Base-by-base conservation (phyloP, 2,113 vertebrate genomes). In the Clarias gariepinus region DNA sequence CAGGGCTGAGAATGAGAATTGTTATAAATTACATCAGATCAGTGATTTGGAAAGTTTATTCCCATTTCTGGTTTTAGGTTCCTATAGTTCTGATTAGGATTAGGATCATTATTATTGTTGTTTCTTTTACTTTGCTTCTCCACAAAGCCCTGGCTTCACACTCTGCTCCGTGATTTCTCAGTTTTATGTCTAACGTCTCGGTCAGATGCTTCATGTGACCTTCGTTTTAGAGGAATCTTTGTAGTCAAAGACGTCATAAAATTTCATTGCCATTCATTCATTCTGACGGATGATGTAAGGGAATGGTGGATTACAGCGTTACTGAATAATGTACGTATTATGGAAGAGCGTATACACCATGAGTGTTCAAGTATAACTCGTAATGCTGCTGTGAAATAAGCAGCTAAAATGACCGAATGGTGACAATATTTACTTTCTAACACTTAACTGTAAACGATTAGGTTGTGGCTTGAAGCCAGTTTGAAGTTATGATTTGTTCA, bases 121-220 rank as follows among this genome's bases (percentile, higher is more conserved):
- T 25, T 74, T 25, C 57, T 71, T 52, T 4, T 9, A 13, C 7
- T 83, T 23, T 41, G 71, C 23, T 47, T 21, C 57, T 55, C 6
- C 30, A 25, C 23, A 12, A 73, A 71, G 52, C 52, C 12, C 52
- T 60, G 68, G 23, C 4, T n/a, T 25, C 5, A 41, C 81, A 55
- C 81, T 33, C 25, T 28, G 47, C 47, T 28, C 52, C 16, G 74
- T 71, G 47, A 12, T 74, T 76, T 63, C 36, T 74, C 69, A 28
- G 41, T 53, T 30, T 63, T 28, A 30, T 19, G 28, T 28, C 58
- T 85, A 7, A 30, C 36, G 8, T 58, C n/a, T n/a, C 25, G 6
- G 73, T 33, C 84, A 78, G 66, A 55, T 3, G n/a, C 58, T 77
- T 77, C 47, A 21, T 23, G 23, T 28, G 81, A 68, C 86, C 81